Evolutionary conservation across 2,797 vertebrate genomes (phyloP).

Genomic region (Bufotes viridis): DNA sequence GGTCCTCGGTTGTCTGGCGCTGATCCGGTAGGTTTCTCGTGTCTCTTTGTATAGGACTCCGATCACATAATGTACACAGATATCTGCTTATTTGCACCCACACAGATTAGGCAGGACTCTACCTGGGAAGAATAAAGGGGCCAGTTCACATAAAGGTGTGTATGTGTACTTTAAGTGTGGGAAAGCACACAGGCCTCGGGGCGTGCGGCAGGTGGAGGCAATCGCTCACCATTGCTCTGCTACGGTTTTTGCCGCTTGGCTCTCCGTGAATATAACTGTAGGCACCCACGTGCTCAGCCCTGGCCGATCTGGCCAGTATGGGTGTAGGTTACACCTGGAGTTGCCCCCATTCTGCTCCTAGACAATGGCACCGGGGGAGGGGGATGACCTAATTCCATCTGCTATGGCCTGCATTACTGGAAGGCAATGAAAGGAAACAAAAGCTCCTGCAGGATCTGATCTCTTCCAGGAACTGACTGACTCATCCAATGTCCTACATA

Average conservation of each 20-base stretch:
- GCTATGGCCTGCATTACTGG: background rate
- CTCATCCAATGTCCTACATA: background rate
- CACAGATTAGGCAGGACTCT: no score
- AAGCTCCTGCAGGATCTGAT: background rate
- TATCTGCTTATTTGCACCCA: no score
- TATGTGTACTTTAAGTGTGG: conserved; percentile 9
- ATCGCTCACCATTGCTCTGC: background rate
- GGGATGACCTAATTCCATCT: background rate
- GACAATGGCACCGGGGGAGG: background rate
- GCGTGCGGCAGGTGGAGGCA: background rate
- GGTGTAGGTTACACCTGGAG: background rate
- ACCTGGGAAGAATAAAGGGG: background rate
- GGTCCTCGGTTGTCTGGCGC: no score
- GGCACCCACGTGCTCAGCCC: no score
- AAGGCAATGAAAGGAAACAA: conserved; percentile 8
- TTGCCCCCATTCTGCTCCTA: background rate
- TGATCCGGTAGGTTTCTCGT: no score
- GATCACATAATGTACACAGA: no score
- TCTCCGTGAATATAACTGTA: no score
- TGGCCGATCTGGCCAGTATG: background rate
- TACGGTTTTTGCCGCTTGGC: background rate
- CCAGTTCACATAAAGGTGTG: conserved; percentile 23
- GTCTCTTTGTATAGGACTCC: no score
- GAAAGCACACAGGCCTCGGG: background rate
- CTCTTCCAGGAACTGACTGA: background rate